Percentiles rank a stretch among this genome's conserved stretches.
These are phyloP conservation scores for Parazoanthus darwini DNA, from an alignment of 92 coral and sea anemone species.

Conservation along the genomic window DNA sequence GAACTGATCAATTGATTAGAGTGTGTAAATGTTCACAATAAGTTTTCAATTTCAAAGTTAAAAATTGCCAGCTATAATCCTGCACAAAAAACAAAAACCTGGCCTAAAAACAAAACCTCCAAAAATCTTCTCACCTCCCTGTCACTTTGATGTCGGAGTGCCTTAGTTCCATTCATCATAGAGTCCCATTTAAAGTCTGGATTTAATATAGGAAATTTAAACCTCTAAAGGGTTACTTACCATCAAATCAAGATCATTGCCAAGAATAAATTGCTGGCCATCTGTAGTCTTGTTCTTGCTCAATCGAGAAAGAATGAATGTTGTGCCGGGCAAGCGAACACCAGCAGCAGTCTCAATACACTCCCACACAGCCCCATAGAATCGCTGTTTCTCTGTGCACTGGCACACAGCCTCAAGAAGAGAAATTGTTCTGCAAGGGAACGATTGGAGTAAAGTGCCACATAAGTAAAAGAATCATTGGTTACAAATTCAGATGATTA, in stretches of 20 bases:
- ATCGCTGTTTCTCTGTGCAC: conserved; percentile 75
- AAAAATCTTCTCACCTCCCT: too few relatives aligned
- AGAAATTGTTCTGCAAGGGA: conserved; percentile 67
- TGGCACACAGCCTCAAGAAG: conserved; percentile 82
- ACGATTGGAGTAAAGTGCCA: not conserved
- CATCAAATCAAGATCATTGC: conserved; percentile 74
- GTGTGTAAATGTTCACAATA: too few relatives aligned
- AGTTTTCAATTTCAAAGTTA: too few relatives aligned
- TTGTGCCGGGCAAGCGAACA: conserved; percentile 82
- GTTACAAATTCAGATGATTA: not conserved
- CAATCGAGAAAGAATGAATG: conserved; percentile 81
- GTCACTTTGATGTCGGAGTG: too few relatives aligned
- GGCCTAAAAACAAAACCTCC: too few relatives aligned
- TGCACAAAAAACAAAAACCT: too few relatives aligned
- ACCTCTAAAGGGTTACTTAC: conserved; percentile 45
- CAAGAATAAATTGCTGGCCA: conserved; percentile 73
- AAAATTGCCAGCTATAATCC: too few relatives aligned
- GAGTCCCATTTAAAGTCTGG: too few relatives aligned
- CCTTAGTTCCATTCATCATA: too few relatives aligned
- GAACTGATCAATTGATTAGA: too few relatives aligned
- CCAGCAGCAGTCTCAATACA: conserved; percentile 69
- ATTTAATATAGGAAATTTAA: too few relatives aligned
- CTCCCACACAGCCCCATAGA: conserved; percentile 86
- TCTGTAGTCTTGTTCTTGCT: conserved; percentile 67
- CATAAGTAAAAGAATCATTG: not conserved